These are phyloP conservation scores for Ctena decussata DNA, from an alignment of 2,888 invertebrate genomes.

Conservation along the genomic window DNA sequence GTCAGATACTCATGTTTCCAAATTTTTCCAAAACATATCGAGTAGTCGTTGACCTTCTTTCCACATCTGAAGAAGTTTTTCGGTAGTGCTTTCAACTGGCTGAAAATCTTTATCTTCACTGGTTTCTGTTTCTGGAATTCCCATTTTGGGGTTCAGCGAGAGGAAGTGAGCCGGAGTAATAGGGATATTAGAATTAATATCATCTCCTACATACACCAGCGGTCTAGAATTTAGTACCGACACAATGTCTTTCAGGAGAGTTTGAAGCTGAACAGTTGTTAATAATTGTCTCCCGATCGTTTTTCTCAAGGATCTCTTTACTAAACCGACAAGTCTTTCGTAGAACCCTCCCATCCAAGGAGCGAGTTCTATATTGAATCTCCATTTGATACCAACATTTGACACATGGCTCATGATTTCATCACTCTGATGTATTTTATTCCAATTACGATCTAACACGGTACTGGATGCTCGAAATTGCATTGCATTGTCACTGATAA, in stretches of 20 bases:
- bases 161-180: conserved; percentile 3
- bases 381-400: not conserved
- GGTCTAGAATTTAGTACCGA: conserved; percentile 10
- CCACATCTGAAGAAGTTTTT: too few species aligned
- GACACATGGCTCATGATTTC: not conserved
- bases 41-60: too few species aligned
- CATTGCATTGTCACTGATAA: too few species aligned
- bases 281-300: not conserved
- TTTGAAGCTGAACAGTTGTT: not conserved
- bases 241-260: not conserved
- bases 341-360: conserved; percentile 5
- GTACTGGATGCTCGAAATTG: too few species aligned
- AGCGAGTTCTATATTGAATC: not conserved
- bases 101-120: too few species aligned
- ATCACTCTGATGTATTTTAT: too few species aligned
- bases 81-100: too few species aligned
- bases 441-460: too few species aligned
- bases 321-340: not conserved
- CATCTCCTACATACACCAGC: conserved; percentile 2
- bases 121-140: not conserved
- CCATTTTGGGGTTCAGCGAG: not conserved
- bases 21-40: too few species aligned
- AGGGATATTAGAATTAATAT: not conserved
- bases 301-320: conserved; percentile 12
- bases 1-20: too few species aligned